Percentiles rank a stretch among this genome's conserved stretches.
These are phyloP conservation scores for Molossus alvarezi DNA, from an alignment of 2,797 vertebrate species.

Conservation along the genomic window DNA sequence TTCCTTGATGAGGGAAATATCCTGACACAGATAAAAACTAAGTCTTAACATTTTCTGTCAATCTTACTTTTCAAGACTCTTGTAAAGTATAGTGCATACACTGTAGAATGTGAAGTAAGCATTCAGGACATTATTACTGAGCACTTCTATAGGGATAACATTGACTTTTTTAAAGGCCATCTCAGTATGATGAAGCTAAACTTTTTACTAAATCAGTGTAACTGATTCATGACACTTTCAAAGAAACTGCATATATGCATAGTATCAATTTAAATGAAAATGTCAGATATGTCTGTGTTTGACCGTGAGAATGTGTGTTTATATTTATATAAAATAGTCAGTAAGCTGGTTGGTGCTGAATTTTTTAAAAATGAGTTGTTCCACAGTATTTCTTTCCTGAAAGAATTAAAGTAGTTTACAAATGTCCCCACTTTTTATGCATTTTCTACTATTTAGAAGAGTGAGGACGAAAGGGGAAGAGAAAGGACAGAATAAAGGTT, in stretches of 20 bases:
- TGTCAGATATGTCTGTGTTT: neutral
- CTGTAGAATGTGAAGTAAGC: neutral
- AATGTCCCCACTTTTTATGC: neutral
- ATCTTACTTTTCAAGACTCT: neutral
- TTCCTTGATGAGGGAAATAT: constrained; percentile 17
- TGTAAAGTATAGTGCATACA: neutral
- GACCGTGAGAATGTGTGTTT: neutral
- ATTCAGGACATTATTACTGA: neutral
- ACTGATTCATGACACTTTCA: neutral
- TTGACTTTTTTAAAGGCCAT: neutral
- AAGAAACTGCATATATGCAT: neutral
- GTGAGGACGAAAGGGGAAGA: neutral
- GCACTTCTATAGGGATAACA: neutral
- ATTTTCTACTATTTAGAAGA: constrained; percentile 1
- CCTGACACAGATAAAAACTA: neutral
- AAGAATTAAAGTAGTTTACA: constrained; percentile 18
- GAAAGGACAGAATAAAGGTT: neutral
- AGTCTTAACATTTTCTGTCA: neutral
- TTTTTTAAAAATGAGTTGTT: constrained; percentile 27
- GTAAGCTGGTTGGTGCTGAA: neutral
- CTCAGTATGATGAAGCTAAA: neutral
- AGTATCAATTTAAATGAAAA: neutral
- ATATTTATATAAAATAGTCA: constrained; percentile 23
- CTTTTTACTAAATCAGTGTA: neutral
- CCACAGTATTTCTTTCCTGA: neutral